Conservation (phyloP, 2,113 vertebrate species). For the Alligator mississippiensis region DNA sequence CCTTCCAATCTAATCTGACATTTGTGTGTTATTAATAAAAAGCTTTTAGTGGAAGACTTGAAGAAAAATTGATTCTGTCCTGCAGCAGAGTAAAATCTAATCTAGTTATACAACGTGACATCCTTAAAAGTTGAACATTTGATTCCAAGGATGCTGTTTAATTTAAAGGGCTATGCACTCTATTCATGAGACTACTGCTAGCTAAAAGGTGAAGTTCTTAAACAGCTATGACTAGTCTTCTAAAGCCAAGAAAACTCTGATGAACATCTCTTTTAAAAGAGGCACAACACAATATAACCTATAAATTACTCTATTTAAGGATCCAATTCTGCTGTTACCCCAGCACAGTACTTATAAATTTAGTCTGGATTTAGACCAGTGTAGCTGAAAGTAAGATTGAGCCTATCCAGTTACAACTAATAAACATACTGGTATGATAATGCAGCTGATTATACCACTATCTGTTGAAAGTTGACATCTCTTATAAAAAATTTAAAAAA, state of each 20-base stretch:
- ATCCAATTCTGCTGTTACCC: neutral
- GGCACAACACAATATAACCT: neutral
- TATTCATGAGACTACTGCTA: neutral
- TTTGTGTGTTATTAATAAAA: slow-evolving; percentile 73
- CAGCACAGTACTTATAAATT: neutral
- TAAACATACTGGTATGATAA: too few relatives aligned
- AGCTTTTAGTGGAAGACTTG: slow-evolving; percentile 47
- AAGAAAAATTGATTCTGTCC: slow-evolving; percentile 57
- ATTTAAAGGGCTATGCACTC: slow-evolving; percentile 1
- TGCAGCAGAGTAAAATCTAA: slow-evolving; percentile 40
- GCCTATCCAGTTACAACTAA: too few relatives aligned
- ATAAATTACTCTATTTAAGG: neutral
- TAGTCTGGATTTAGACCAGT: neutral
- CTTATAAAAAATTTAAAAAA: too few relatives aligned
- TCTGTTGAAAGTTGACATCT: too few relatives aligned
- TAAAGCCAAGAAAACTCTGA: neutral
- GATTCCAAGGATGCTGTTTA: slow-evolving; percentile 30
- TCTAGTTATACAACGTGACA: slow-evolving; percentile 68
- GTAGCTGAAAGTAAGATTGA: too few relatives aligned
- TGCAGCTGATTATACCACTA: too few relatives aligned
- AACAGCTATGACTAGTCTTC: neutral
- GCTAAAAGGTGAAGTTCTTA: neutral
- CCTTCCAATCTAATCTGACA: slow-evolving; percentile 45
- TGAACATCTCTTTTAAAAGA: neutral
- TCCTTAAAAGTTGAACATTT: slow-evolving; percentile 12